Base-by-base conservation (phyloP, 2,888 invertebrate species). In the Imbricaverruca yamaguchii region DNA sequence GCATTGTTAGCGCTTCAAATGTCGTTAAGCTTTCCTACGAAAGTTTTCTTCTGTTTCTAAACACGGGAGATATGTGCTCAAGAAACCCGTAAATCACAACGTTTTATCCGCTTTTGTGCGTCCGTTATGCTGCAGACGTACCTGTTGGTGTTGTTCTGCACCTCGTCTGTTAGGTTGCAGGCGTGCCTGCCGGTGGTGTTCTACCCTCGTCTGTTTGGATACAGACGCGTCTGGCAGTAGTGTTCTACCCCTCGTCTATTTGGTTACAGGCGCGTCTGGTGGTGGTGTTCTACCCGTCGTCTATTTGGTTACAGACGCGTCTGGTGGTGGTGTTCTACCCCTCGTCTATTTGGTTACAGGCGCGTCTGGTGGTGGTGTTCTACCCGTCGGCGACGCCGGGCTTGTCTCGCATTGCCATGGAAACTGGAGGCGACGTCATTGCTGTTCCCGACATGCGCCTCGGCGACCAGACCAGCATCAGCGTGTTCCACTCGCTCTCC, bases 401-500 rank as follows among this genome's bases (percentile, higher is more conserved):
- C 10, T 85, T 90, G 23, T 89, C 90, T 83, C 85, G 86, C 57
- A 84, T 90, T 67, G 89, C 90, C 0, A 85, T 87, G 67, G 86
- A 87, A 80, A 90, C 89, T 0, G 86, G 86, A 78, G 90, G 89
- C 53, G 86, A 86, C 21, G 87, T 89, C 18, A 90, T 89, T 84
- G 89, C 89, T 0, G 88, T 91, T 1, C 86, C 87, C 53, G 91
- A 91, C 85, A 87, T 88, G 81, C 89, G 89, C 15, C 82, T 83
- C 23, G 84, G 85, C 12, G 84, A 84, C 55, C 83, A 84, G 77
- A 85, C 85, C 81, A 84, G 83, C 80, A 85, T 85, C 80, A 84
- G 84, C 81, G 83, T 84, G 80, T 83, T 84, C 78, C 85, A 85
- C 83, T 80, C 84, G 80, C 84, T 85, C 11, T 84, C 83, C 65